Conservation (phyloP, 2,113 vertebrate species). For the Mobula hypostoma region DNA sequence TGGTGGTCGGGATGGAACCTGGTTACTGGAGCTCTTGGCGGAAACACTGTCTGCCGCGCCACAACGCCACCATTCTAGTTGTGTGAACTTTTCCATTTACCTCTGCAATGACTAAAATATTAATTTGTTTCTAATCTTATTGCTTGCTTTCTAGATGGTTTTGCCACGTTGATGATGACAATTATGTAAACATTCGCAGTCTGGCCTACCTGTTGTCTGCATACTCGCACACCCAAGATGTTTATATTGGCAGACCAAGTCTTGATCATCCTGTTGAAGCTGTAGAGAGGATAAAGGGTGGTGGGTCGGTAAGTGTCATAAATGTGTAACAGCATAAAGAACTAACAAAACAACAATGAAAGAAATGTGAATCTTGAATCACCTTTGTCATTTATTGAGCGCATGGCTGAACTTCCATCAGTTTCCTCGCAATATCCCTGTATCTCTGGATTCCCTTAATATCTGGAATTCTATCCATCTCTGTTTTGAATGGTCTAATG, state of each 20-base stretch:
- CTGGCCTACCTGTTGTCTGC: constrained; percentile 71
- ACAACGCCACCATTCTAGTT: not conserved
- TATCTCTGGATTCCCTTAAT: too few species aligned
- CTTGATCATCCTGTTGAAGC: constrained; percentile 94
- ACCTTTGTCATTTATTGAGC: too few species aligned
- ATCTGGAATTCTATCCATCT: too few species aligned
- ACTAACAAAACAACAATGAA: too few species aligned
- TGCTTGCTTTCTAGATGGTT: constrained; percentile 75
- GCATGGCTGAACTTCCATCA: too few species aligned
- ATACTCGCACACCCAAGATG: constrained; percentile 84
- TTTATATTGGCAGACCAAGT: constrained; percentile 88
- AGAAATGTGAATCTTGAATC: too few species aligned
- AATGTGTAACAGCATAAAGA: not conserved
- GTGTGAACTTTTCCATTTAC: not conserved
- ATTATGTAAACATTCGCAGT: constrained; percentile 77
- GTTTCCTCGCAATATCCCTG: too few species aligned
- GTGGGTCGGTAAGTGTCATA: constrained; percentile 69
- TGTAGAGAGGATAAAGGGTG: constrained; percentile 75
- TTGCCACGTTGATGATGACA: constrained; percentile 96
- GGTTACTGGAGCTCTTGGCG: too few species aligned
- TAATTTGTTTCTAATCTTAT: not conserved
- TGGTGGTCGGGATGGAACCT: too few species aligned
- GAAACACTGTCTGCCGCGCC: too few species aligned
- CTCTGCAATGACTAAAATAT: not conserved
- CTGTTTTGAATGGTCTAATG: too few species aligned